phyloP scores from a whole-genome alignment of 1,140 invertebrate species.

The Thrips palmi region DNA sequence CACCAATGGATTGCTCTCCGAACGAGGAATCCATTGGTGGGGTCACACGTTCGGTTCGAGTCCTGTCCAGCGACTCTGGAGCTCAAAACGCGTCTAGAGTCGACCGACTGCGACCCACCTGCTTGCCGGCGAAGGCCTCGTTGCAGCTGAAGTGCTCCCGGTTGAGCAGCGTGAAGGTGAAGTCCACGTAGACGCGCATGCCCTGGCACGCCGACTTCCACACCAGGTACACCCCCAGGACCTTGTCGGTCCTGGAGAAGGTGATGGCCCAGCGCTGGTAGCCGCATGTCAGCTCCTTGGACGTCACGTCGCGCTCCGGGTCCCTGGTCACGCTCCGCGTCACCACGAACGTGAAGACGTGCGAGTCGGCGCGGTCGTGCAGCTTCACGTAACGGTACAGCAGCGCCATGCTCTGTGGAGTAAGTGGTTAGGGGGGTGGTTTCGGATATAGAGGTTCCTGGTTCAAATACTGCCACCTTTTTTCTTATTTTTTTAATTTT shows the following conservation, averaged over 20 bases:
- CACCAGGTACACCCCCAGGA: slow-evolving; percentile 63
- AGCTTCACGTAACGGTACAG: slow-evolving; percentile 68
- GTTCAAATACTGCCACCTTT: no score
- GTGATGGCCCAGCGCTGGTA: slow-evolving; percentile 78
- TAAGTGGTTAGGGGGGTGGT: not conserved
- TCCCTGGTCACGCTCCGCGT: slow-evolving; percentile 60
- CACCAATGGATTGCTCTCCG: no score
- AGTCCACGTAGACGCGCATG: slow-evolving; percentile 63
- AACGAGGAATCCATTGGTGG: no score
- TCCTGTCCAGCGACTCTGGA: not conserved
- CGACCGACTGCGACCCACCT: slow-evolving; percentile 21
- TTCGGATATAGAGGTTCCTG: not conserved
- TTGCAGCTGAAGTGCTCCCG: slow-evolving; percentile 72
- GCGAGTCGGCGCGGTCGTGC: slow-evolving; percentile 64
- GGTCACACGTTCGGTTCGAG: no score
- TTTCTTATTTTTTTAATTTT: no score
- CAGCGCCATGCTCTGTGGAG: slow-evolving; percentile 59
- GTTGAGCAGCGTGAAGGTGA: slow-evolving; percentile 67
- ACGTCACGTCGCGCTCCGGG: slow-evolving; percentile 61
- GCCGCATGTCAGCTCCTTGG: slow-evolving; percentile 68
- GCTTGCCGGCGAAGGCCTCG: slow-evolving; percentile 64
- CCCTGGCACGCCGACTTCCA: slow-evolving; percentile 55
- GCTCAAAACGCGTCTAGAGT: not conserved
- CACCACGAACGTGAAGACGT: slow-evolving; percentile 70
- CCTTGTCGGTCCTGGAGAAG: slow-evolving; percentile 58